These are phyloP conservation scores for Amblyornis subalaris DNA, from an alignment of 2,113 vertebrate species.

Conservation along the genomic window DNA sequence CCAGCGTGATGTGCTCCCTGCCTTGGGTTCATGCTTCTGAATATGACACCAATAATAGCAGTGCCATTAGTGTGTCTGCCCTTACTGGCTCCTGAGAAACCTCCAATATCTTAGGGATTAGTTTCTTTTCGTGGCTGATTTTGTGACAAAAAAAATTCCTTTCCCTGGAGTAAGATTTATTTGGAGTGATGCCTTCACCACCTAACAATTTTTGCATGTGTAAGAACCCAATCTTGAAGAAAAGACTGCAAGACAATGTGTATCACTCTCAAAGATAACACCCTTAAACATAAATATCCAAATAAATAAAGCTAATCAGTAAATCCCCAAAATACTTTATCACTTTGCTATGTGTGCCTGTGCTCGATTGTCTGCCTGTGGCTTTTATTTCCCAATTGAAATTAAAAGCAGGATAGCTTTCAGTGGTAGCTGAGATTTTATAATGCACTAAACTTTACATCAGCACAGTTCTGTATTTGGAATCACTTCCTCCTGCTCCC, in stretches of 20 bases:
- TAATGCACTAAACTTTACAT: not conserved
- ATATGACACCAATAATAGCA: not conserved
- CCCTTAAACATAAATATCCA: not conserved
- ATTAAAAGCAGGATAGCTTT: not conserved
- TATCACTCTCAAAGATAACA: not conserved
- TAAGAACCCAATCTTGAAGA: not conserved
- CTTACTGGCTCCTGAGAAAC: not conserved
- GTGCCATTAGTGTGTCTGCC: rapidly evolving
- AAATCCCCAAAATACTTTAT: not conserved
- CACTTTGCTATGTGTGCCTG: not conserved
- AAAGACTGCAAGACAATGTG: not conserved
- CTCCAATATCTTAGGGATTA: not conserved
- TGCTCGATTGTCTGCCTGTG: not conserved
- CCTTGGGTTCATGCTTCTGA: not conserved
- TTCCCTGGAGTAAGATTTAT: not conserved
- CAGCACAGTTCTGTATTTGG: not conserved
- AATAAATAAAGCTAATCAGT: not conserved
- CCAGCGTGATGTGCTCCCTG: not conserved
- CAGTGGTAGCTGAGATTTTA: not conserved
- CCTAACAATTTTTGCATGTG: not conserved
- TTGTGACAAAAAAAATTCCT: not conserved
- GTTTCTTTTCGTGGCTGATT: not conserved
- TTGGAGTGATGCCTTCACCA: not conserved
- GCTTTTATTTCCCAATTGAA: not conserved
- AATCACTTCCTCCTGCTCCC: not conserved